Conservation (phyloP, 2,888 invertebrate genomes). For the Clusia tigrina region DNA sequence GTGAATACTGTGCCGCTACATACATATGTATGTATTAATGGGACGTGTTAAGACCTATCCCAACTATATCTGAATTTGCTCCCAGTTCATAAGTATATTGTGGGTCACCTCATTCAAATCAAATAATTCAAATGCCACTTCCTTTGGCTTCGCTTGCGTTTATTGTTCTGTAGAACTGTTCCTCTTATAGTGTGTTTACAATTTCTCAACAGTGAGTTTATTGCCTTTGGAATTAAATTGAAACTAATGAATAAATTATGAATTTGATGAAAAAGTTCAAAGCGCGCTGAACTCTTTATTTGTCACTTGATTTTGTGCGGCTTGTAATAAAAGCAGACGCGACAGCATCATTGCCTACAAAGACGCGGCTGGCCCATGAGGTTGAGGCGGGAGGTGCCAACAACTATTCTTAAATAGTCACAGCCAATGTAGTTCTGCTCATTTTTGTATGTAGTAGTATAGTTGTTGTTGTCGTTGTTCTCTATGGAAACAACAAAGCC, state of each 20-base stretch:
- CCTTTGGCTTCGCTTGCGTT: no score
- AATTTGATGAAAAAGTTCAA: constrained; percentile 46
- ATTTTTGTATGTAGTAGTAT: no score
- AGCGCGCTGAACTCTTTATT: constrained; percentile 79
- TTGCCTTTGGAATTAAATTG: not conserved
- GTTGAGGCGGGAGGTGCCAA: not conserved
- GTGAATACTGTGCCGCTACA: no score
- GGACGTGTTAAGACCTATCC: no score
- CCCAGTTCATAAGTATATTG: no score
- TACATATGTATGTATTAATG: no score
- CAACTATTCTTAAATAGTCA: not conserved
- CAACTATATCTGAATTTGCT: no score
- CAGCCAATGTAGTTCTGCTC: not conserved
- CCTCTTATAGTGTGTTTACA: no score
- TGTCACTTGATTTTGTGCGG: constrained; percentile 54
- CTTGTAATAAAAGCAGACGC: not conserved
- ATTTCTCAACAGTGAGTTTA: not conserved
- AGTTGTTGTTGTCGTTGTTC: no score
- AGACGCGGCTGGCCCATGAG: not conserved
- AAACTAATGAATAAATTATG: constrained; percentile 10
- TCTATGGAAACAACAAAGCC: no score
- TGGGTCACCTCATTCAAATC: no score
- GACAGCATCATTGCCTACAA: not conserved
- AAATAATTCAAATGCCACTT: no score
- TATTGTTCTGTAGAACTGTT: not conserved